Percentiles rank a stretch among this genome's conserved stretches.
phyloP scores from a whole-genome alignment of 2,888 invertebrate genomes.

The Lapara coniferarum region DNA sequence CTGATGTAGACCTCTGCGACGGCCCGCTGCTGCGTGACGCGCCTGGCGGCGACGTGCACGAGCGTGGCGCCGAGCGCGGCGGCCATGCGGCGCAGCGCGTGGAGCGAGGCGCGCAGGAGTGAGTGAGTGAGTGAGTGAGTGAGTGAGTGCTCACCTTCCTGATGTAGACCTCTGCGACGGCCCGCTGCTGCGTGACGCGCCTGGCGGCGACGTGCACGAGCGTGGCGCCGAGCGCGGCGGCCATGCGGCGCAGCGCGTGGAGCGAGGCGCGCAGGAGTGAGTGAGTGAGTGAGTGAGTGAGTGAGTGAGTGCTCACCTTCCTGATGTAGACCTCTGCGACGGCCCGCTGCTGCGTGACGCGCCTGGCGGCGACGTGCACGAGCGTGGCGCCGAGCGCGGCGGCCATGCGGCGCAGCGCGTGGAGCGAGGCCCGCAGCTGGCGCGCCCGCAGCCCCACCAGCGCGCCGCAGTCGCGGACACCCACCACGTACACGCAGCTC shows the following conservation, averaged over 20 bases:
- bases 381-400: conserved; percentile 90
- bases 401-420: conserved; percentile 95
- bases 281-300: too few relatives aligned
- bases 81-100: too few relatives aligned
- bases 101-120: too few relatives aligned
- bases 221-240: conserved; percentile 92
- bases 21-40: too few relatives aligned
- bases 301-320: conserved; percentile 81
- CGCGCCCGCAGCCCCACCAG: conserved; percentile 92
- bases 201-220: conserved; percentile 61
- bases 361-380: conserved; percentile 58
- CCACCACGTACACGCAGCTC: conserved; percentile 98
- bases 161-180: conserved; percentile 92
- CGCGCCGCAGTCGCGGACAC: conserved; percentile 95
- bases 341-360: conserved; percentile 80
- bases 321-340: conserved; percentile 93
- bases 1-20: too few relatives aligned
- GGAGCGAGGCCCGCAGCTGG: conserved; percentile 94
- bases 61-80: too few relatives aligned
- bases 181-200: conserved; percentile 76
- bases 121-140: too few relatives aligned
- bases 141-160: conserved; percentile 85
- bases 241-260: conserved; percentile 94
- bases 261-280: conserved; percentile 80
- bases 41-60: too few relatives aligned